Percentiles rank a stretch among this genome's conserved stretches.
Evolutionary conservation across 2,797 vertebrate species (phyloP).

Genomic region (Sebastes glaucus): DNA sequence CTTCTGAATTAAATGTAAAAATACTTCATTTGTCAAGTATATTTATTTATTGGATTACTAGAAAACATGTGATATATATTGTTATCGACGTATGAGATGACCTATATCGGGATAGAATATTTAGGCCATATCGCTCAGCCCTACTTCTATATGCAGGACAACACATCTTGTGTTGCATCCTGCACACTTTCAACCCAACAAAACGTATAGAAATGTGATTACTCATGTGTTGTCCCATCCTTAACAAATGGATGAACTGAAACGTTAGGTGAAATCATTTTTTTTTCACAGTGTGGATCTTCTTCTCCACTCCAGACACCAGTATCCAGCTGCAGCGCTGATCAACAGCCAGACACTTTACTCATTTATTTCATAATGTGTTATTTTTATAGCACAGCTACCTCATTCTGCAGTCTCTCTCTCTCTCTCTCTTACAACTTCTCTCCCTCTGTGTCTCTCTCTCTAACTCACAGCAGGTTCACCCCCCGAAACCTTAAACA

Average conservation of each 20-base stretch:
- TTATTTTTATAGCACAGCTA: conserved; percentile 46
- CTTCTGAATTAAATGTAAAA: no score
- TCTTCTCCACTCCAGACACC: background rate
- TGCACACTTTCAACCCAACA: background rate
- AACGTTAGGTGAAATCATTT: background rate
- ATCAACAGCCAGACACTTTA: conserved; percentile 14
- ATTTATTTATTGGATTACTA: no score
- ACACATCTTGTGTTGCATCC: background rate
- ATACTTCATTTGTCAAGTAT: no score
- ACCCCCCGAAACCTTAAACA: background rate
- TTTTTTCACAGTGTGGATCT: background rate
- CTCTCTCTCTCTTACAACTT: background rate
- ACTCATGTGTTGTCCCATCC: background rate
- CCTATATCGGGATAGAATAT: no score
- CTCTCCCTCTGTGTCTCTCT: background rate
- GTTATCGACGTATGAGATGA: no score
- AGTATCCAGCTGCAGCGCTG: conserved; percentile 13
- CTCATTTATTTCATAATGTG: conserved; percentile 53
- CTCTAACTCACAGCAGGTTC: background rate
- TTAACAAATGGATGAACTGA: background rate
- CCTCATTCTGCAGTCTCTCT: background rate
- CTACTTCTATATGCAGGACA: background rate
- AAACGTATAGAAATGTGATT: background rate
- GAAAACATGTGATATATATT: no score
- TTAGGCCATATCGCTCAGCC: no score